These are phyloP conservation scores for Arctopsyche grandis DNA, from an alignment of 1,140 invertebrate species.

Conservation along the genomic window DNA sequence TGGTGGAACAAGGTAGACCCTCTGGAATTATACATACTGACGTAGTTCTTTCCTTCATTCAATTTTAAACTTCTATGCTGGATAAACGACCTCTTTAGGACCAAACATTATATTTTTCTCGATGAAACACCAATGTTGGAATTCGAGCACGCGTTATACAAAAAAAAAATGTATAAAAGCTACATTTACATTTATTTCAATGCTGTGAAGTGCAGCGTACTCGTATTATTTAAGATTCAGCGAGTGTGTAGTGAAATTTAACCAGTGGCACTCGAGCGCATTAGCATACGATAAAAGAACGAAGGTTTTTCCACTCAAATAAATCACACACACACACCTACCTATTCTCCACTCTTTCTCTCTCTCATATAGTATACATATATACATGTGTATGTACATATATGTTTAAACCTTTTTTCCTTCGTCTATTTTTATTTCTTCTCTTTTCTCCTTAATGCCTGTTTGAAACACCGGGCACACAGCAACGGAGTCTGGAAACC, in stretches of 20 bases:
- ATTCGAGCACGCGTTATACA: no score
- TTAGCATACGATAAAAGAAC: conserved; percentile 45
- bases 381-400: background rate
- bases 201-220: background rate
- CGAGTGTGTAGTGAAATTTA: background rate
- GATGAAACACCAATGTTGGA: no score
- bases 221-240: conserved; percentile 27
- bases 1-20: no score
- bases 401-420: background rate
- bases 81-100: no score
- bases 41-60: no score
- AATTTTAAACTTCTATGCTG: no score
- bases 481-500: conserved; percentile 31
- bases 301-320: conserved; percentile 50
- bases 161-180: no score
- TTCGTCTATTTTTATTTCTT: conserved; percentile 35
- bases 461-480: conserved; percentile 47
- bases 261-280: conserved; percentile 20
- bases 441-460: conserved; percentile 37
- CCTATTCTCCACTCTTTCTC: background rate
- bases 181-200: no score
- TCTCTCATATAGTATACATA: background rate
- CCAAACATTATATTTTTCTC: no score
- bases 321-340: conserved; percentile 46
- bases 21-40: no score